Evolutionary conservation across 1,140 invertebrate genomes (phyloP), one percentile per base, ranked within the genome.

Genomic region (Lithobius niger): DNA sequence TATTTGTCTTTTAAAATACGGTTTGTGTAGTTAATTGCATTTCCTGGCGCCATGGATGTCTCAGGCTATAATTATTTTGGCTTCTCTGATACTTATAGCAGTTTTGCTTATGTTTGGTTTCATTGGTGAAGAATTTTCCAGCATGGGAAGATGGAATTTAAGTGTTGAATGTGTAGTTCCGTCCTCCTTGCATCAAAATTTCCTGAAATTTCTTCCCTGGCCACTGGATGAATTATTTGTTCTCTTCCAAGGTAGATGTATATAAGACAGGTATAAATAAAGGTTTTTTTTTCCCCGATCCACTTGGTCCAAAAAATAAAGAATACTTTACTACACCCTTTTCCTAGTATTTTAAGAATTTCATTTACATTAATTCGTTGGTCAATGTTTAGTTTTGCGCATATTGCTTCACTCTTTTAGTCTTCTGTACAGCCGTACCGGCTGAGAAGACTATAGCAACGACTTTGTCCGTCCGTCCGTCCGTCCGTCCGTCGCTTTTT

Each of bases 11-110:
- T n/a, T n/a, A n/a, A n/a, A 3, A 52, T 36, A 10, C 25, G 27
- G 26, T 64, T 51, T 10, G 64, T 47, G 10, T 51, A 54, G 16
- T 60, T 45, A 49, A 66, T 44, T n/a, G 59, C 61, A 42, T 57
- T 25, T n/a, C 25, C 54, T 13, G 50, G 53, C 15, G 47, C 45
- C 61, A 67, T 66, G 10, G 61, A 51, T 10, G 47, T 48, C 57
- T 68, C 65, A 52, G 67, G 66, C 54, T 21, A 67, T 56, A 10
- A 67, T 57, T 6, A 67, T 3, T 18, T 58, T 27, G 2, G 54
- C 55, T 26, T 52, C 18, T 57, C 47, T 48, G 0, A 64, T 21
- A 19, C 57, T 28, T 31, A 58, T 53, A 16, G 57, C 61, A 16
- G 50, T 31, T 27, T n/a, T n/a, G 10, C 31, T 31, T n/a, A 49